phyloP scores from a whole-genome alignment of 2,797 vertebrate species.

The Alectoris magna region DNA sequence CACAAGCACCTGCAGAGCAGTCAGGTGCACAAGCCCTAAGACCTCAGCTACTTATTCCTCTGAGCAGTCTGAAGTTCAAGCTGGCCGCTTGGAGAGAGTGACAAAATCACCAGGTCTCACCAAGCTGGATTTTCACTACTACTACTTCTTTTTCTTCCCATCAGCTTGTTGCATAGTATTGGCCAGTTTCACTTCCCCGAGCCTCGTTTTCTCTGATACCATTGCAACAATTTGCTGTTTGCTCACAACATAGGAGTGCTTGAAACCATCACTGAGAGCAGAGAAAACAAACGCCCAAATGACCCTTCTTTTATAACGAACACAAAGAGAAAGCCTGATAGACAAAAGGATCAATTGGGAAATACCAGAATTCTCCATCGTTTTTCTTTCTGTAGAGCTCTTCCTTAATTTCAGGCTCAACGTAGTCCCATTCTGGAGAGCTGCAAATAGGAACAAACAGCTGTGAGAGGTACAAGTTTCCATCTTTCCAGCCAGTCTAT shows the following conservation, averaged over 20 bases:
- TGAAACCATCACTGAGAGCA: background rate
- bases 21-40: background rate
- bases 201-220: background rate
- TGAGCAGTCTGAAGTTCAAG: background rate
- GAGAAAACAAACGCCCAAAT: background rate
- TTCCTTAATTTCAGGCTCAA: conserved; percentile 10
- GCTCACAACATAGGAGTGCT: background rate
- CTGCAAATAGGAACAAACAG: conserved; percentile 43
- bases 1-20: background rate
- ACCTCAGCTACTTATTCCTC: background rate
- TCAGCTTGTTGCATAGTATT: background rate
- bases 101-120: background rate
- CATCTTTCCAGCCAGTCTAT: background rate
- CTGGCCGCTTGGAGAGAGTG: background rate
- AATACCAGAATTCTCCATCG: conserved; percentile 84
- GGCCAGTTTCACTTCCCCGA: background rate
- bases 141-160: background rate
- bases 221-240: background rate
- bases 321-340: background rate
- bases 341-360: background rate
- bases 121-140: background rate
- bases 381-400: conserved; percentile 62
- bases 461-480: background rate
- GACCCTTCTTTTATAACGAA: background rate
- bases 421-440: conserved; percentile 74